Percentiles rank a stretch among this genome's conserved stretches.
Conservation (phyloP, 2,888 invertebrate species). For the Eilema caniola region DNA sequence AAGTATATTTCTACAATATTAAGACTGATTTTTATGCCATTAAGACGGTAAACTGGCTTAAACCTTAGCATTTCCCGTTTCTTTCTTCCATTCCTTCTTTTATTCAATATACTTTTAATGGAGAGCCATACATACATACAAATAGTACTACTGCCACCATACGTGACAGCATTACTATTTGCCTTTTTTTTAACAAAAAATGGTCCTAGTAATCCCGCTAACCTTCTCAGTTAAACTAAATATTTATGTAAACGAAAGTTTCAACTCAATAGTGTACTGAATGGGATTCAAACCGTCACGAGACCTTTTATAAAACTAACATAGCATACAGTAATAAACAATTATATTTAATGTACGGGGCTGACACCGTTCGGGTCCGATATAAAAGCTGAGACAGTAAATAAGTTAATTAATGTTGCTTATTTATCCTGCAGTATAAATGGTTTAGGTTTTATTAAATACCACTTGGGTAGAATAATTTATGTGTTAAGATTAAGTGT, state of each 20-base stretch:
- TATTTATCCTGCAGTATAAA: not conserved
- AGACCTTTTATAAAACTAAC: conserved; percentile 14
- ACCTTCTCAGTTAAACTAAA: not conserved
- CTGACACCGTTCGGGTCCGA: conserved; percentile 29
- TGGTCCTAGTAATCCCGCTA: too few relatives aligned
- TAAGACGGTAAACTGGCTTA: too few relatives aligned
- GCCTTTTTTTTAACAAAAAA: too few relatives aligned
- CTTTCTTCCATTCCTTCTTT: too few relatives aligned
- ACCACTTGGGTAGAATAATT: not conserved
- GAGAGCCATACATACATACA: too few relatives aligned
- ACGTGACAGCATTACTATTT: too few relatives aligned
- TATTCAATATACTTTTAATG: too few relatives aligned
- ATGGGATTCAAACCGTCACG: not conserved
- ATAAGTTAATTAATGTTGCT: conserved; percentile 1
- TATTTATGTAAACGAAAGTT: too few relatives aligned
- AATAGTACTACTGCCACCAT: too few relatives aligned
- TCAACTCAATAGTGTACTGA: not conserved
- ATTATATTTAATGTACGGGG: conserved; percentile 30
- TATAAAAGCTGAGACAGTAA: conserved; percentile 1
- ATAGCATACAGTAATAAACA: conserved; percentile 34
- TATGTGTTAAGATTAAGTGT: conserved; percentile 24
- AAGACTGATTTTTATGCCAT: too few relatives aligned
- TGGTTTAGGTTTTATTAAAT: not conserved
- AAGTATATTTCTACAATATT: too few relatives aligned
- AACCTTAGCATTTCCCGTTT: too few relatives aligned